A percentile compares a stretch with the other conserved stretches of the same genome.
Conservation (phyloP, 30 jellyfish, hydroid and myxozoan genomes). For the Hydractinia echinata region DNA sequence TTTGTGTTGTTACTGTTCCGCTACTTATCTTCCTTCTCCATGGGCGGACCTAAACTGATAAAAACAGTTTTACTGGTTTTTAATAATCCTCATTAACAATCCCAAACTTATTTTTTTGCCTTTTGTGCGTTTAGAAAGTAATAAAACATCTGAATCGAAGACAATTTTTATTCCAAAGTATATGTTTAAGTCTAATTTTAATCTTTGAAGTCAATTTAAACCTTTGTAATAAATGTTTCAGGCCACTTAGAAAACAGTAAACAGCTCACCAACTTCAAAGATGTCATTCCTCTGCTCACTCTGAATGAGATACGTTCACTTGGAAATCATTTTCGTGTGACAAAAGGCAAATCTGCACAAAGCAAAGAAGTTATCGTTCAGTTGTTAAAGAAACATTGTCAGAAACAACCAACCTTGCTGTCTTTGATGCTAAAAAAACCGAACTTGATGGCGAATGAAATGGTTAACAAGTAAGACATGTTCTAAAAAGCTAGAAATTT, state of each 20-base stretch:
- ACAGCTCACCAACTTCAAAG: slow-evolving; percentile 29
- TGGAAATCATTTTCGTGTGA: slow-evolving; percentile 38
- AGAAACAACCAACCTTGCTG: slow-evolving; percentile 20
- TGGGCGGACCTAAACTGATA: too few species aligned
- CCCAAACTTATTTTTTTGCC: too few species aligned
- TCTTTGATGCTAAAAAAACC: slow-evolving; percentile 4
- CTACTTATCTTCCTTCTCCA: too few species aligned
- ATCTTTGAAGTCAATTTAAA: too few species aligned
- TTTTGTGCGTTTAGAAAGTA: too few species aligned
- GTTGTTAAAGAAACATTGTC: slow-evolving; percentile 43
- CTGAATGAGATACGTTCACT: slow-evolving; percentile 57
- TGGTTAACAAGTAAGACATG: background rate
- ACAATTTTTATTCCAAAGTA: too few species aligned
- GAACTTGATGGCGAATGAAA: background rate
- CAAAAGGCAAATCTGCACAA: slow-evolving; percentile 31
- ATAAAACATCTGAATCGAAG: too few species aligned
- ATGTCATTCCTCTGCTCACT: slow-evolving; percentile 37
- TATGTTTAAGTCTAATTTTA: too few species aligned
- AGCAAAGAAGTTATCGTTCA: slow-evolving; percentile 35
- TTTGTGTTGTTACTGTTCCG: too few species aligned
- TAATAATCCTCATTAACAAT: too few species aligned
- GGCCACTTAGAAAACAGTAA: slow-evolving; percentile 45
- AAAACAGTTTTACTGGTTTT: too few species aligned
- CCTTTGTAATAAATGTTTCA: background rate
- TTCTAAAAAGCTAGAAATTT: too few species aligned